phyloP scores from a whole-genome alignment of 2,113 vertebrate species.

The Spea bombifrons region DNA sequence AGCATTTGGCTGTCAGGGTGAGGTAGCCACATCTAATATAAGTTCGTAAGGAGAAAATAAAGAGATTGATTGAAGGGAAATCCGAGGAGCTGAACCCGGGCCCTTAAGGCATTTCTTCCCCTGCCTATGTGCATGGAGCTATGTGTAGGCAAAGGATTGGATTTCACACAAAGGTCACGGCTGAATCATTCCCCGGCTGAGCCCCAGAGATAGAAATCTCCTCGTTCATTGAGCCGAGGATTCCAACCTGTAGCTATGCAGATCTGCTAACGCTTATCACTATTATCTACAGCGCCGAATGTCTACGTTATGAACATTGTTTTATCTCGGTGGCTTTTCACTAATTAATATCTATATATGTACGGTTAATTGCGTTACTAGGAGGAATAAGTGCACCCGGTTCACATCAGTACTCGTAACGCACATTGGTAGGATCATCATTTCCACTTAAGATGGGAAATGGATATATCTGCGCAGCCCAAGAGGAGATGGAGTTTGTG shows the following conservation, averaged over 20 bases:
- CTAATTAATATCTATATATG: too few species aligned
- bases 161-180: constrained; percentile 44
- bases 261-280: neutral
- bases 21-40: neutral
- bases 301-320: too few species aligned
- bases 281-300: too few species aligned
- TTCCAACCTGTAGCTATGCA: neutral
- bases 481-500: too few species aligned
- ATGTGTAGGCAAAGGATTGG: constrained; percentile 26
- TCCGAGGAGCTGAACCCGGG: constrained; percentile 10
- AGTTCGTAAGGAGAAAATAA: constrained; percentile 4
- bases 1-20: constrained; percentile 27
- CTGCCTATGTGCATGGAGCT: constrained; percentile 7
- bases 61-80: constrained; percentile 22
- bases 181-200: constrained; percentile 6
- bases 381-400: too few species aligned
- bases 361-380: too few species aligned
- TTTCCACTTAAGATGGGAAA: too few species aligned
- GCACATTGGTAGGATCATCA: too few species aligned
- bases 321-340: too few species aligned
- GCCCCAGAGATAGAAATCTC: constrained; percentile 20
- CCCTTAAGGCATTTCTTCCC: constrained; percentile 37
- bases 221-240: neutral
- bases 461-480: too few species aligned
- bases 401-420: too few species aligned